Evolutionary conservation across 1,140 invertebrate species (phyloP), one percentile per base, ranked within the genome.

Genomic region (Vanessa tameamea): DNA sequence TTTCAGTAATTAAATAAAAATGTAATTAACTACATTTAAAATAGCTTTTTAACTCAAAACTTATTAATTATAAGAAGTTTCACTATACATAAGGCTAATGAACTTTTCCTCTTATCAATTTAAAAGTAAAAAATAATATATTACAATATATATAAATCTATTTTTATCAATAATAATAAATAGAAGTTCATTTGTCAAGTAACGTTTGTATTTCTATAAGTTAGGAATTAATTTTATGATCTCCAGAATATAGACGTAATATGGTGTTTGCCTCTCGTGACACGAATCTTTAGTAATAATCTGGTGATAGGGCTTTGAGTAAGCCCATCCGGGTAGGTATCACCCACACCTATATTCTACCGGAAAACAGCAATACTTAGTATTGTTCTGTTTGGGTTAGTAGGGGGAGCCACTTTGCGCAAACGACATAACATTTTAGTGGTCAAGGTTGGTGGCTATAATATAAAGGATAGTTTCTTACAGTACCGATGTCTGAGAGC

Each of bases 201-300:
- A 59, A 73, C 65, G 73, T 73, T 83, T 73, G 65, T 73, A 73
- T 78, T 71, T 69, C 81, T 82, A 73, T 89, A 88, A 85, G 84
- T 86, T 91, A 91, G 84, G 57, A 76, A 83, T 90, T 61, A 91
- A 85, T 85, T 81, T 84, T 76, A 84, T 91, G 89, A 91, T 91
- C 89, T 76, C 74, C 70, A 76, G 48, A 15, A 57, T 57, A 9
- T 57, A 69, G 57, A 37, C 15, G 57, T 61, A 61, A 43, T n/a
- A 8, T 57, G 55, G 20, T 64, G 20, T 64, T 64, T 48, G 43
- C 43, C 63, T 48, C 20, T 64, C 63, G 63, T 64, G 47, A 51
- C 11, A 14, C 9, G 1, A 43, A 43, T 9, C 37, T 5, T 43
- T 43, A 9, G 8, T 11, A 11, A 43, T 43, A 43, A 43, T 43